Evolutionary conservation across 2,888 invertebrate genomes (phyloP), one percentile per base, ranked within the genome.

Genomic region (Cyclophora punctaria): DNA sequence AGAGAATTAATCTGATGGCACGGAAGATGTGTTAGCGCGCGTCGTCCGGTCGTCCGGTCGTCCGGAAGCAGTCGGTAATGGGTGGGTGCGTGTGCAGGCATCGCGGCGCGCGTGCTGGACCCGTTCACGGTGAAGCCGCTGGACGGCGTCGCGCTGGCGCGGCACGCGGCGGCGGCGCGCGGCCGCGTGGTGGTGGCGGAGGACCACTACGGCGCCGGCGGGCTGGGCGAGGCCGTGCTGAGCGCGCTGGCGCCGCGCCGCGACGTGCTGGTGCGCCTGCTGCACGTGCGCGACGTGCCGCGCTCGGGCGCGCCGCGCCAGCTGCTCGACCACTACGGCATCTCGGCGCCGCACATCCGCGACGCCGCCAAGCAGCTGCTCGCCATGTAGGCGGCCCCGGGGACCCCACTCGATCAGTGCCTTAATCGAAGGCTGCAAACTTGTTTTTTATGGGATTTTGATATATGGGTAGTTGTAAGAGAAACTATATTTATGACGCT

Each of bases 81-180:
- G 34, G n/a, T 6, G 43, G 44, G 40, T 4, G 0, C 1, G n/a
- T 51, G 1, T 35, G 3, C 63, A 78, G 94, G 94, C 7, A 87
- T 98, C 48, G 87, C 92, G 51, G 92, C 94, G 0, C 91, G 98
- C 45, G 93, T 99, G 34, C 78, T 99, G 75, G 99, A 99, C 90
- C 96, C 95, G 4, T 99, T 98, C 89, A 98, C 98, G 5, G 88
- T 99, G 54, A 99, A 99, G 85, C 99, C 99, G 0, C 87, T 99
- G 61, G 99, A 99, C 84, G 91, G 89, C 49, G 91, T 91, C 1
- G 90, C 93, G 2, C 92, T 99, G 43, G 78, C 94, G 43, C 85
- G 89, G 48, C 92, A 96, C 77, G 98, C 97, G 3, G 89, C 90
- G 56, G 93, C 93, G 49, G 93, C 91, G 50, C 94, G 94, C 4